Conservation (phyloP, 2,113 vertebrate species). For the Equus quagga region DNA sequence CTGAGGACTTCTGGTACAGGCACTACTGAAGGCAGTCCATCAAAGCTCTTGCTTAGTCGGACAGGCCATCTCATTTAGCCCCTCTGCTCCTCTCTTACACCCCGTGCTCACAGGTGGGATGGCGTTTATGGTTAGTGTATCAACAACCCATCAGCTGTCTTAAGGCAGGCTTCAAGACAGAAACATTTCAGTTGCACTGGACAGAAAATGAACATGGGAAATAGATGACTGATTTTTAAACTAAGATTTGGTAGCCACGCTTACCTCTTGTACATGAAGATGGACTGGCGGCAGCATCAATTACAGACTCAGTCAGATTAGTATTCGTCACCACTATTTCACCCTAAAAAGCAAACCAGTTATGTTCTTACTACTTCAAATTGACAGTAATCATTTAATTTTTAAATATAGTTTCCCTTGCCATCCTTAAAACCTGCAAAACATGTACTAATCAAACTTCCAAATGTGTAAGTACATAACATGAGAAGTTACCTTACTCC, state of each 20-base stretch:
- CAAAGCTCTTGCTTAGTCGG: not conserved
- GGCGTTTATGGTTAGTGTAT: not conserved
- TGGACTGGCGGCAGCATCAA: conserved; percentile 11
- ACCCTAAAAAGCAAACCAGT: conserved; percentile 76
- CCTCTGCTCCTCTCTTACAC: not conserved
- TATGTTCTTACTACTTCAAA: conserved; percentile 48
- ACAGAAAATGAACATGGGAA: conserved; percentile 18
- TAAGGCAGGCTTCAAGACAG: conserved; percentile 19
- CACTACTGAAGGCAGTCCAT: not conserved
- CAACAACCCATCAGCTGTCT: not conserved
- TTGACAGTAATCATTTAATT: not conserved
- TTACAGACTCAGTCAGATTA: conserved; percentile 38
- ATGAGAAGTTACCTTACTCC: not conserved
- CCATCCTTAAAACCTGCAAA: conserved; percentile 38
- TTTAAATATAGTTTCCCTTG: not conserved
- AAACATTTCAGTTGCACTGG: not conserved
- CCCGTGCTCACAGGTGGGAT: not conserved
- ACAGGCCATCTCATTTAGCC: not conserved
- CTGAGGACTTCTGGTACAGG: not conserved
- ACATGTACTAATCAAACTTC: not conserved
- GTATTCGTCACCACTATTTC: conserved; percentile 62
- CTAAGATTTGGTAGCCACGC: not conserved
- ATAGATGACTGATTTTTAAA: not conserved
- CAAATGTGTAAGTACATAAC: not conserved
- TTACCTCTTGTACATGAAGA: conserved; percentile 81